Percentiles rank a stretch among this genome's conserved stretches.
Evolutionary conservation across 2,113 vertebrate species (phyloP).

Genomic region (Garra rufa): DNA sequence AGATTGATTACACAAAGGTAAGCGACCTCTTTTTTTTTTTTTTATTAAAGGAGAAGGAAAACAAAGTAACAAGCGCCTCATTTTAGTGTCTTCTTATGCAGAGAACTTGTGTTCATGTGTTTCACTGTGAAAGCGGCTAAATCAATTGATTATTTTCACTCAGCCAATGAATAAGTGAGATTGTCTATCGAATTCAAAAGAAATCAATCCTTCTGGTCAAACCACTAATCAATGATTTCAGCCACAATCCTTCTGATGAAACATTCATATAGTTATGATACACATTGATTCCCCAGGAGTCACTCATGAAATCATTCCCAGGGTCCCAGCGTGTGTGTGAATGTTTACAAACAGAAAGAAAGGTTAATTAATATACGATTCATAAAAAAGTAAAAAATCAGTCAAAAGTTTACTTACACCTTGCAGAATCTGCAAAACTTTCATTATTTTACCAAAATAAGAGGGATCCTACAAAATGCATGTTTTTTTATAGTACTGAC

Average conservation of each 20-base stretch:
- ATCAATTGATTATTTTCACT: constrained; percentile 16
- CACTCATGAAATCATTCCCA: constrained; percentile 11
- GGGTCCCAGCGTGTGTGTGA: not conserved
- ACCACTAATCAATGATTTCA: constrained; percentile 37
- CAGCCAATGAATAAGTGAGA: constrained; percentile 16
- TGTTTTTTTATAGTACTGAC: no score
- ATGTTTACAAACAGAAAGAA: constrained; percentile 3
- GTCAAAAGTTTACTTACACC: no score
- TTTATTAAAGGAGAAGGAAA: not conserved
- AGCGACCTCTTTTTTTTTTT: constrained; percentile 56
- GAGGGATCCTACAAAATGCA: no score
- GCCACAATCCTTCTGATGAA: constrained; percentile 30
- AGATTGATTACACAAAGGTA: constrained; percentile 88
- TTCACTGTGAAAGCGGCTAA: not conserved
- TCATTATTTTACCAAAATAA: no score
- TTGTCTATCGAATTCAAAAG: constrained; percentile 15
- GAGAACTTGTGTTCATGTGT: not conserved
- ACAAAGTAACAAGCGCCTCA: not conserved
- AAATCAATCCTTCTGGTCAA: constrained; percentile 27
- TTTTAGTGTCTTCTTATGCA: not conserved
- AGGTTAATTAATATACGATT: not conserved
- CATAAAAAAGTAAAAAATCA: no score
- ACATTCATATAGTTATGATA: constrained; percentile 14
- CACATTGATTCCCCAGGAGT: constrained; percentile 1
- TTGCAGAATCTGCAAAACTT: no score